Evolutionary conservation across 2,113 vertebrate species (phyloP).

Genomic region (Chlorocebus sabaeus): DNA sequence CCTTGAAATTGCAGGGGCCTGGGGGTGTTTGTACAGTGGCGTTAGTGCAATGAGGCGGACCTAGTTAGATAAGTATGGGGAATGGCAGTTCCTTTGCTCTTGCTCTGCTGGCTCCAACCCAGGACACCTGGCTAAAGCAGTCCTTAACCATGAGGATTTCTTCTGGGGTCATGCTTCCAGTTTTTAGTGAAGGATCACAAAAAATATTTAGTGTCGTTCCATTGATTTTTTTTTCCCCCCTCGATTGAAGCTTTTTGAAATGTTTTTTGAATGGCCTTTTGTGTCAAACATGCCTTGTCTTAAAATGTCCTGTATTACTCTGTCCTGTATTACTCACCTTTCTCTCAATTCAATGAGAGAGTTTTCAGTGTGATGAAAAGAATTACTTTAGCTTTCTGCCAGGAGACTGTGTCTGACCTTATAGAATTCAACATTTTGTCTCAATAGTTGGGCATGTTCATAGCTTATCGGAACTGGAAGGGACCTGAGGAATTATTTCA

Average conservation of each 20-base stretch:
- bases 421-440: not conserved
- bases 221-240: not conserved
- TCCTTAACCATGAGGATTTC: not conserved
- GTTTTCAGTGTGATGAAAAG: constrained; percentile 1
- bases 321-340: not conserved
- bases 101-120: not conserved
- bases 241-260: not conserved
- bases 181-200: not conserved
- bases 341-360: not conserved
- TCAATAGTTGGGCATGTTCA: not conserved
- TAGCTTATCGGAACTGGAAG: not conserved
- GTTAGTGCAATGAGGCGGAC: not conserved
- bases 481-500: not conserved
- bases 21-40: not conserved
- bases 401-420: not conserved
- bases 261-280: not conserved
- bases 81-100: not conserved
- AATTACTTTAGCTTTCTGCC: not conserved
- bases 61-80: not conserved
- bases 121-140: not conserved
- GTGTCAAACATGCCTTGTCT: not conserved
- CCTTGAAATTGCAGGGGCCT: not conserved
- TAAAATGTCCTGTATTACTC: constrained; percentile 6
- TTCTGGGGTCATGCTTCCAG: not conserved
- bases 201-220: not conserved